phyloP scores from a whole-genome alignment of 2,888 invertebrate genomes.

The Cheilosia grossa region DNA sequence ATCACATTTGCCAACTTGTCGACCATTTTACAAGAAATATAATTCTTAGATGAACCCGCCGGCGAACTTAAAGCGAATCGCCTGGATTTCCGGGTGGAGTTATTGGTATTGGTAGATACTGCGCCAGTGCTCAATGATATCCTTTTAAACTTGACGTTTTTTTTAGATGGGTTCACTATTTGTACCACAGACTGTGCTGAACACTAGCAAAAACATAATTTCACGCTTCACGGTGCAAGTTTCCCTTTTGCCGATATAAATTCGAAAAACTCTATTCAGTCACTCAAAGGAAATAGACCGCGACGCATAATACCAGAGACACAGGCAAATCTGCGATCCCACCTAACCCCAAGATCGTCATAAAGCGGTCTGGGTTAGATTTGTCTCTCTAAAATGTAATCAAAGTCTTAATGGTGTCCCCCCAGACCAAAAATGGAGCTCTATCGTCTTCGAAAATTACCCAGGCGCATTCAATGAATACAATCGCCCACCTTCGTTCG shows the following conservation, averaged over 20 bases:
- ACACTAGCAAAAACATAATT: constrained; percentile 2
- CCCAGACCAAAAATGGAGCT: constrained; percentile 7
- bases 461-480: constrained; percentile 30
- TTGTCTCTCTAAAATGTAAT: constrained; percentile 22
- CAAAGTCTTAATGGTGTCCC: constrained; percentile 34
- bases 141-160: no score
- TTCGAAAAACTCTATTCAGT: constrained; percentile 25
- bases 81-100: no score
- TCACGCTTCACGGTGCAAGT: constrained; percentile 29
- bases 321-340: constrained; percentile 24
- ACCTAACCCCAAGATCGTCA: constrained; percentile 8
- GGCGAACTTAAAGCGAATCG: no score
- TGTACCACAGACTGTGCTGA: background rate
- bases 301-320: constrained; percentile 10
- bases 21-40: no score
- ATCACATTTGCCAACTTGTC: no score
- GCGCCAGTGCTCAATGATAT: no score
- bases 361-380: background rate
- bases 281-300: constrained; percentile 49
- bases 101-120: no score
- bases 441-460: constrained; percentile 35
- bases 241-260: constrained; percentile 22
- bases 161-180: no score
- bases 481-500: constrained; percentile 25
- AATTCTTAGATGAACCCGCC: no score